Conservation (phyloP, 2,888 invertebrate species). For the Strigamia maritima region DNA sequence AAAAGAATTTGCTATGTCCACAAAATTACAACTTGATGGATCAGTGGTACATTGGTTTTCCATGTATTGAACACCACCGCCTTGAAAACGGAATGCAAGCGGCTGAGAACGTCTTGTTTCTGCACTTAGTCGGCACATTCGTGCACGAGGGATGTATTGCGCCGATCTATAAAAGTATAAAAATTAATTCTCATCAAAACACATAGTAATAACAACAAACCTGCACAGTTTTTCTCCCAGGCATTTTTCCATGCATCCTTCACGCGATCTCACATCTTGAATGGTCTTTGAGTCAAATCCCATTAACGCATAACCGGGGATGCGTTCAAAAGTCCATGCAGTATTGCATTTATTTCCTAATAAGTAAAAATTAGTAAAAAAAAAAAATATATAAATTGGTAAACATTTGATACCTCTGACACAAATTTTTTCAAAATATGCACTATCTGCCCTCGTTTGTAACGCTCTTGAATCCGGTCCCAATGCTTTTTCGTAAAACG, state of each 20-base stretch:
- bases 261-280: conserved; percentile 61
- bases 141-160: conserved; percentile 33
- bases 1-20: conserved; percentile 52
- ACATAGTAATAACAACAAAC: not conserved
- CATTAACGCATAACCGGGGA: conserved; percentile 70
- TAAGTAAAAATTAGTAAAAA: not conserved
- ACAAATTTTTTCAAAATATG: conserved; percentile 55
- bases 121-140: conserved; percentile 55
- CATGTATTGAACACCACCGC: conserved; percentile 56
- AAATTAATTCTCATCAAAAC: not conserved
- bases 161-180: conserved; percentile 1
- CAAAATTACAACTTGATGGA: conserved; percentile 54
- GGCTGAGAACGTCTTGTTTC: conserved; percentile 57
- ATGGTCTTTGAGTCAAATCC: conserved; percentile 65
- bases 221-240: conserved; percentile 54
- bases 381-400: not conserved
- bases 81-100: conserved; percentile 51
- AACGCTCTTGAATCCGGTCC: conserved; percentile 50
- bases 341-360: conserved; percentile 52
- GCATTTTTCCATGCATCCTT: conserved; percentile 66
- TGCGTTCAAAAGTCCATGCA: conserved; percentile 72
- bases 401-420: conserved; percentile 49
- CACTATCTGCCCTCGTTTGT: conserved; percentile 51
- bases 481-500: conserved; percentile 51
- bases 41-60: conserved; percentile 58